Evolutionary conservation across 2,797 vertebrate genomes (phyloP).

Genomic region (Pseudomugil tenellus): DNA sequence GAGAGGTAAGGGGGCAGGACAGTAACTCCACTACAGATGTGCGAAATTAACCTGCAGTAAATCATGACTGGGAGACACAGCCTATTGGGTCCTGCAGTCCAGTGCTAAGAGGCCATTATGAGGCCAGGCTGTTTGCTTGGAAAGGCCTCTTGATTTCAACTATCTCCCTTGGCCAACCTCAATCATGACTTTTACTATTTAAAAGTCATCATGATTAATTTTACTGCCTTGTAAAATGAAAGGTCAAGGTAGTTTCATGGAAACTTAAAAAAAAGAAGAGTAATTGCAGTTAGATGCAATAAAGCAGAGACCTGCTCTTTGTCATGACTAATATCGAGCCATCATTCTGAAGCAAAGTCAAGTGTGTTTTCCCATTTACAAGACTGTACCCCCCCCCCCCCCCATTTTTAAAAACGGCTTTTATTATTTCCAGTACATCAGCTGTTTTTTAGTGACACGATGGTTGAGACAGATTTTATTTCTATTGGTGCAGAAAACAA

Average conservation of each 20-base stretch:
- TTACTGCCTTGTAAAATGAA: conserved; percentile 9
- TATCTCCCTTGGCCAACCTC: conserved; percentile 29
- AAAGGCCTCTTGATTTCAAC: conserved; percentile 39
- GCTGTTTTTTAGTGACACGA: not conserved
- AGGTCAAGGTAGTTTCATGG: conserved; percentile 13
- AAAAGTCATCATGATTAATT: conserved; percentile 54
- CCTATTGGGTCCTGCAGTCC: conserved; percentile 20
- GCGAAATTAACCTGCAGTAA: conserved; percentile 57
- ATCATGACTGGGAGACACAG: conserved; percentile 43
- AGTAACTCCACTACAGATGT: conserved; percentile 61
- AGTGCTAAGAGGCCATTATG: conserved; percentile 40
- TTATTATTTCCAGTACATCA: not conserved
- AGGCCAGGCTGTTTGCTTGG: conserved; percentile 41
- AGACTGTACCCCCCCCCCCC: no score
- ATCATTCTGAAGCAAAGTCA: not conserved
- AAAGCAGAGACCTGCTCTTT: not conserved
- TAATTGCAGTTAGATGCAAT: not conserved
- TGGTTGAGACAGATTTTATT: not conserved
- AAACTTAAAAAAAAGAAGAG: conserved; percentile 5
- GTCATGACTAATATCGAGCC: not conserved
- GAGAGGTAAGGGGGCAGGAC: conserved; percentile 14
- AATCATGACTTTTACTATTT: conserved; percentile 22
- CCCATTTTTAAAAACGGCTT: not conserved
- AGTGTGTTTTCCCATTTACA: no score
- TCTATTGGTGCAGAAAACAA: not conserved